A percentile compares a stretch with the other conserved stretches of the same genome.
phyloP scores from a whole-genome alignment of 2,888 invertebrate genomes.

The Athripsodes cinereus region DNA sequence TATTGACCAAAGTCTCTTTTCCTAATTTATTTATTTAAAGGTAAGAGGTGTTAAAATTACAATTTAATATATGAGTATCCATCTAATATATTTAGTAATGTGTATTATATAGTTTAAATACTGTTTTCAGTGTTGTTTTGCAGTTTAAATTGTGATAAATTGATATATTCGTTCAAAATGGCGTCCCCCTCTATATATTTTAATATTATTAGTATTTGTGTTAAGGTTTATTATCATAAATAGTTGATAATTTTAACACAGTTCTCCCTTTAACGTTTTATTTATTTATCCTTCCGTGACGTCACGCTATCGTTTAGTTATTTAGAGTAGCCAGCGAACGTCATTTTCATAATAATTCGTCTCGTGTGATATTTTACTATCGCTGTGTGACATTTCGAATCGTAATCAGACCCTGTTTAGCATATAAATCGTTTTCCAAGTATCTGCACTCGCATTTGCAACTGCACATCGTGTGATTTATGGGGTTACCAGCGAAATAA shows the following conservation, averaged over 20 bases:
- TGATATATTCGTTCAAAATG: not conserved
- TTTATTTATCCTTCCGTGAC: not conserved
- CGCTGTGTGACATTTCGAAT: too few species aligned
- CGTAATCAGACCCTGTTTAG: too few species aligned
- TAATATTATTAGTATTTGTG: not conserved
- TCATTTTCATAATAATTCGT: too few species aligned
- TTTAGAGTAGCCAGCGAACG: too few species aligned
- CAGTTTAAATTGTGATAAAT: not conserved
- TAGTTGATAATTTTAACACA: not conserved
- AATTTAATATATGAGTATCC: not conserved
- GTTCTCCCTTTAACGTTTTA: not conserved
- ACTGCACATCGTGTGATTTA: too few species aligned
- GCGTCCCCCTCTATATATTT: not conserved
- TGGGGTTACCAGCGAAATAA: too few species aligned
- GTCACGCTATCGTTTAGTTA: too few species aligned
- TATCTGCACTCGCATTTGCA: too few species aligned
- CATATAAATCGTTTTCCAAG: too few species aligned
- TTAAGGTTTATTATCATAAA: not conserved
- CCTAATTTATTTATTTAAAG: not conserved
- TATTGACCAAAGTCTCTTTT: not conserved
- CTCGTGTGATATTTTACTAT: too few species aligned
- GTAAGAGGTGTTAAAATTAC: not conserved
- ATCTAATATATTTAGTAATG: not conserved
- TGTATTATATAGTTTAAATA: not conserved
- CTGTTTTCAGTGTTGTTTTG: not conserved